Evolutionary conservation across 2,888 invertebrate genomes (phyloP), one percentile per base, ranked within the genome.

Genomic region (Cataglyphis albicans): DNA sequence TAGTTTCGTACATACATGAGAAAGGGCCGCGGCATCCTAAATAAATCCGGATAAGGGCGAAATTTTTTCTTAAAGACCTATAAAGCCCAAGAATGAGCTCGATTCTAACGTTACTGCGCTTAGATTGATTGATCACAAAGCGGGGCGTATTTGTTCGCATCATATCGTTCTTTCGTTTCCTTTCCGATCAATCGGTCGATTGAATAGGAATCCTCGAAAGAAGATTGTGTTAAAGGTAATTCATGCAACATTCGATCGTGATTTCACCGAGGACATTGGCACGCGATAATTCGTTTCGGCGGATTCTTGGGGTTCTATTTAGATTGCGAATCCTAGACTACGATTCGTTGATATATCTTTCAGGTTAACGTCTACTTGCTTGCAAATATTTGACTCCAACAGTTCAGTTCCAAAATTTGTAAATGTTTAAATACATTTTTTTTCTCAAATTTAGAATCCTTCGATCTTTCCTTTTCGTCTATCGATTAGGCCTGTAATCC

Each of bases 401-500:
- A 0, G 0, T 61, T 29, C 29, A 18, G 7, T 61, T 32, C 15
- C 18, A 6, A 61, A 61, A 25, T 59, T 18, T 4, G 9, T 12
- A n/a, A 38, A 15, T 64, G 4, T 21, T 7, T 38, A 15, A 35
- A 35, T 65, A 15, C 21, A 2, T 75, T 21, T 48, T 52, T 44
- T 44, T 15, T 44, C 5, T 21, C 21, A n/a, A 59, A 63, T 52
- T 64, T 35, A 32, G 6, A 25, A 35, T 41, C 18, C 25, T 72
- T 21, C 5, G 12, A 59, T 25, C 7, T 70, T n/a, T 9, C 15
- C 6, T 10, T 21, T 48, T 61, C 61, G 35, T 38, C 59, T 67
- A 74, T 67, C 44, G 55, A 59, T 85, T 88, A 88, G 87, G 85
- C 88, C 88, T 80, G 55, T 55, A 6, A 78, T 82, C 38, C 41